phyloP scores from a whole-genome alignment of 1,140 invertebrate genomes.

The Hestina assimilis region DNA sequence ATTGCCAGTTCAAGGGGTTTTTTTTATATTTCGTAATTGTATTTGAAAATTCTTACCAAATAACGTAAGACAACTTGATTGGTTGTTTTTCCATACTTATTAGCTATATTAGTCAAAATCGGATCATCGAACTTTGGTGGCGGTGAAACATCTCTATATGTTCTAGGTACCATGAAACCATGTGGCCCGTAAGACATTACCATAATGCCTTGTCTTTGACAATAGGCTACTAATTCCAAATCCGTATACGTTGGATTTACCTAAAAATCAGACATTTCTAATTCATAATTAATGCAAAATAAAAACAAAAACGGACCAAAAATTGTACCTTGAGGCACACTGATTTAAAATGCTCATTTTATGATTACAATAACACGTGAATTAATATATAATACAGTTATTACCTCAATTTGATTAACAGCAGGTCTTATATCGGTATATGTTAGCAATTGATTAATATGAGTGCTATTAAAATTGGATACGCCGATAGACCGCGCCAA shows the following conservation, averaged over 20 bases:
- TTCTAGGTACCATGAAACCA: slow-evolving; percentile 14
- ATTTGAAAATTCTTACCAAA: slow-evolving; percentile 4
- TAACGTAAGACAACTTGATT: slow-evolving; percentile 20
- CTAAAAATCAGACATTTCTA: neutral
- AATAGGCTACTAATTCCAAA: slow-evolving; percentile 13
- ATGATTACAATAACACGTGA: too few species aligned
- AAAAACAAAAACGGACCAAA: slow-evolving; percentile 21
- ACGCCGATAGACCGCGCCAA: neutral
- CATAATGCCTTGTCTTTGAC: slow-evolving; percentile 2
- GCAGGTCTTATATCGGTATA: neutral
- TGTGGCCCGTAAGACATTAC: slow-evolving; percentile 5
- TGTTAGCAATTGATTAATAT: neutral
- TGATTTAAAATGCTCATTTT: too few species aligned
- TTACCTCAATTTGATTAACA: slow-evolving; percentile 23
- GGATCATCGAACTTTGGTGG: neutral
- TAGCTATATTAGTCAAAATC: neutral
- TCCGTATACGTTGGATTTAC: slow-evolving; percentile 12
- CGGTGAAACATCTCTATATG: neutral
- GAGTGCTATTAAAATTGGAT: slow-evolving; percentile 13
- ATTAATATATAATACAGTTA: neutral
- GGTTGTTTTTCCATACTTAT: slow-evolving; percentile 4
- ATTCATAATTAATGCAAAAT: neutral
- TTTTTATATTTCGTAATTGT: neutral
- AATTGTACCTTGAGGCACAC: slow-evolving; percentile 44
- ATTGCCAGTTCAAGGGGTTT: too few species aligned